These are phyloP conservation scores for Poecilobothrus nobilitatus DNA, from an alignment of 2,888 invertebrate genomes.

Conservation along the genomic window DNA sequence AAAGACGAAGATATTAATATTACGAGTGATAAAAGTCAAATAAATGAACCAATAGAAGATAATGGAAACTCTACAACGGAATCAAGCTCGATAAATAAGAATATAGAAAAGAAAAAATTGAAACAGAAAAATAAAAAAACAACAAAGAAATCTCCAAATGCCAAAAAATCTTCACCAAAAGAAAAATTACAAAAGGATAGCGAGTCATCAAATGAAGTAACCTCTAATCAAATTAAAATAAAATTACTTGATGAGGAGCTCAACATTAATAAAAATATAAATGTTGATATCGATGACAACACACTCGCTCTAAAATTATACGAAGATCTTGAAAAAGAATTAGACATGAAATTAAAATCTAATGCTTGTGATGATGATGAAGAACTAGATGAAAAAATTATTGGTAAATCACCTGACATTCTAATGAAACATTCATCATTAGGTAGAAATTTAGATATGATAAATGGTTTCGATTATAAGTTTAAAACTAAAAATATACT, in stretches of 20 bases:
- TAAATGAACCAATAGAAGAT: not conserved
- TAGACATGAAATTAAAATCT: not conserved
- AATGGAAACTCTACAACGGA: not conserved
- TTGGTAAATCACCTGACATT: not conserved
- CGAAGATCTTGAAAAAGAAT: not conserved
- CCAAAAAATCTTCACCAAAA: constrained; percentile 10
- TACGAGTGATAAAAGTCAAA: not conserved
- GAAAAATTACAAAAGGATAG: constrained; percentile 14
- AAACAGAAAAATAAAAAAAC: constrained; percentile 8
- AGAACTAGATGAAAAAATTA: not conserved
- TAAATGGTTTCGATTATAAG: constrained; percentile 22
- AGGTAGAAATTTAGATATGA: constrained; percentile 18
- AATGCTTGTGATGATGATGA: not conserved
- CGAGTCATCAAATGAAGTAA: not conserved
- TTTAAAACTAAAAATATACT: constrained; percentile 19
- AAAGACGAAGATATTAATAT: not conserved
- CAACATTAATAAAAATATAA: not conserved
- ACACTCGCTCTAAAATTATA: not conserved
- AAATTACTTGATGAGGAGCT: too few species aligned
- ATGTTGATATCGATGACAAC: constrained; percentile 4
- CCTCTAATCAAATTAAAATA: too few species aligned
- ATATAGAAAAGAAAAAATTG: constrained; percentile 5
- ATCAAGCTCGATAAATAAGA: not conserved
- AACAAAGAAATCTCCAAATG: constrained; percentile 12
- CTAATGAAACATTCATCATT: constrained; percentile 16